phyloP scores from a whole-genome alignment of 2,113 vertebrate genomes.

The Prolemur simus region DNA sequence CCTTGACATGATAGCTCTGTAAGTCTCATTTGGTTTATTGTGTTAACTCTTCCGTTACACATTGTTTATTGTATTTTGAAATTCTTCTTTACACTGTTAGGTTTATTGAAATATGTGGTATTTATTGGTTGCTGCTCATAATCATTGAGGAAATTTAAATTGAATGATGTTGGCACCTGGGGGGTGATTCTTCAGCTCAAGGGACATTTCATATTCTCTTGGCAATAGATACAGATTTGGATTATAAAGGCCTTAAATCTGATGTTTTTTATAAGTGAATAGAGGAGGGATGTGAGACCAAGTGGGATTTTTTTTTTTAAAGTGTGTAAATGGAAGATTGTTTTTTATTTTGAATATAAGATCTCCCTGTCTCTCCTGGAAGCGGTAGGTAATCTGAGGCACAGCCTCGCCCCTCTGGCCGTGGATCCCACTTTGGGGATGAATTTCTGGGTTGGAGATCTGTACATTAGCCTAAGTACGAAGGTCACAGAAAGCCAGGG shows the following conservation, averaged over 20 bases:
- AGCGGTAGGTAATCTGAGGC: not conserved
- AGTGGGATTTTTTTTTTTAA: not conserved
- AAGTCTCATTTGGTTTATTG: not conserved
- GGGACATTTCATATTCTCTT: slow-evolving; percentile 24
- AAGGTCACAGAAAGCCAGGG: not conserved
- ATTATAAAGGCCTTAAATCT: not conserved
- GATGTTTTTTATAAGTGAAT: not conserved
- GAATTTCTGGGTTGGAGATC: not conserved
- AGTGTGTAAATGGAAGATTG: not conserved
- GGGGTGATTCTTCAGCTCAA: not conserved
- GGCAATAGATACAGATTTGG: not conserved
- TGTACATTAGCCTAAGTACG: not conserved
- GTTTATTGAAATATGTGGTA: slow-evolving; percentile 13
- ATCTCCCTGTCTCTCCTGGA: not conserved
- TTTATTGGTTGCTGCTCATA: slow-evolving; percentile 31
- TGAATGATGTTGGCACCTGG: slow-evolving; percentile 7
- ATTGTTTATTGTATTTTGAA: slow-evolving; percentile 39
- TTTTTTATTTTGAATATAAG: not conserved
- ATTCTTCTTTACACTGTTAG: not conserved
- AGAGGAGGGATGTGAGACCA: not conserved
- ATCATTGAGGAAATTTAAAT: slow-evolving; percentile 41
- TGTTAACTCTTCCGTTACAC: slow-evolving; percentile 10
- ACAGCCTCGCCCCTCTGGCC: not conserved
- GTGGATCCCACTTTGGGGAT: not conserved
- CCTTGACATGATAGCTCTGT: not conserved